Conservation (phyloP, 2,113 vertebrate genomes). For the Anguilla japonica region DNA sequence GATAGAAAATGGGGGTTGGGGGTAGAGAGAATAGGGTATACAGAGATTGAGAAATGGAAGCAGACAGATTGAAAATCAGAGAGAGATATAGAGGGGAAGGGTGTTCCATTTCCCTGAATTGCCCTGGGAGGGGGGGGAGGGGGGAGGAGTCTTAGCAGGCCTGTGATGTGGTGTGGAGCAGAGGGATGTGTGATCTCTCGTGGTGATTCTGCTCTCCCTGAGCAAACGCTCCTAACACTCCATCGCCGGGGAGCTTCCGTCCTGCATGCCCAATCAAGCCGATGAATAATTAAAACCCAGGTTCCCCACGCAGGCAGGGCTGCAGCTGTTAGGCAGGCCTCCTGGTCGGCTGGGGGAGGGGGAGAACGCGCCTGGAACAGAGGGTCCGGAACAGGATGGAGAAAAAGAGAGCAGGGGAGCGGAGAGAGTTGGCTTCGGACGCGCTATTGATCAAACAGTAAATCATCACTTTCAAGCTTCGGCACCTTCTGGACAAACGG, state of each 20-base stretch:
- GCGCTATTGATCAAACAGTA: neutral
- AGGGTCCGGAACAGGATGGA: neutral
- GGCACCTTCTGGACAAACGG: neutral
- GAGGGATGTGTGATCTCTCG: neutral
- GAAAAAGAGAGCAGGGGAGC: neutral
- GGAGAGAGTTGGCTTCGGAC: neutral
- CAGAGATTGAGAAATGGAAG: neutral
- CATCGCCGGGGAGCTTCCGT: neutral
- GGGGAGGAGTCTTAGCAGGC: neutral
- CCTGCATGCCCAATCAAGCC: neutral
- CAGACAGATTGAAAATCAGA: neutral
- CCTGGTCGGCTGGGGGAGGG: neutral
- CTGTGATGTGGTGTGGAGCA: neutral
- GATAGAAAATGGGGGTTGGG: neutral
- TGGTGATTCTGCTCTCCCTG: neutral
- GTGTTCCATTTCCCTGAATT: neutral
- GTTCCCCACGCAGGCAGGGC: neutral
- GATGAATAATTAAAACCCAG: constrained; percentile 15
- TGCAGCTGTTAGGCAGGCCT: neutral
- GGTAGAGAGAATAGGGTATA: neutral
- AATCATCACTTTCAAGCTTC: neutral
- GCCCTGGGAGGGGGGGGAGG: no score
- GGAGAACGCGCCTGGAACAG: neutral
- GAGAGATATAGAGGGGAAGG: neutral
- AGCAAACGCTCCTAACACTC: neutral